Evolutionary conservation across 2,888 invertebrate genomes (phyloP).

Genomic region (Metallyticus violacea): DNA sequence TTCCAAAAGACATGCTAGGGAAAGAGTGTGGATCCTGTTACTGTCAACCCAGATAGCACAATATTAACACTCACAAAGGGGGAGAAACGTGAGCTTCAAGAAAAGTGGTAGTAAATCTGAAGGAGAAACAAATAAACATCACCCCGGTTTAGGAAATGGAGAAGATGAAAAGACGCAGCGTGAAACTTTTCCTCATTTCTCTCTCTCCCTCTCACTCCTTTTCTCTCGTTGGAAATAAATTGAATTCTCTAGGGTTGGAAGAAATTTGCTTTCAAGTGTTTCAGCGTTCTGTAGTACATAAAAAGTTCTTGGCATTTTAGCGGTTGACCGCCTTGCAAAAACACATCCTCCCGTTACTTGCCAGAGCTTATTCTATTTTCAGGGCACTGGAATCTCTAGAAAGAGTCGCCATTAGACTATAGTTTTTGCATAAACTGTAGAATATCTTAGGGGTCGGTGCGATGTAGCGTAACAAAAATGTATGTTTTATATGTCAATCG

Average conservation of each 20-base stretch:
- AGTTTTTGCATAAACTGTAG: too few relatives aligned
- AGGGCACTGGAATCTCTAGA: not conserved
- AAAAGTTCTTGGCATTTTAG: not conserved
- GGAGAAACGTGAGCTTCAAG: not conserved
- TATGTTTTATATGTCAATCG: too few relatives aligned
- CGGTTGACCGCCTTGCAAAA: not conserved
- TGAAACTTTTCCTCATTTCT: not conserved
- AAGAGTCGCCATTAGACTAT: not conserved
- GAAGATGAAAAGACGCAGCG: not conserved
- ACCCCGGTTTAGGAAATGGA: not conserved
- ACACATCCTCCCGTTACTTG: not conserved
- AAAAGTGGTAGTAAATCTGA: not conserved
- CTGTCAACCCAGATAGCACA: not conserved
- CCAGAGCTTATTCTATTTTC: not conserved
- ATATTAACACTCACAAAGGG: not conserved
- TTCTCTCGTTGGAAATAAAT: not conserved
- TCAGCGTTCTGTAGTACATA: not conserved
- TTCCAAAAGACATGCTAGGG: too few relatives aligned
- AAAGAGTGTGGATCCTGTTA: not conserved
- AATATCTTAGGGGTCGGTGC: too few relatives aligned
- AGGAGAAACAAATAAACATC: not conserved
- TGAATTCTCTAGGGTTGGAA: not conserved
- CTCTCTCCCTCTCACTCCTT: not conserved
- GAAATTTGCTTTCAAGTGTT: not conserved
- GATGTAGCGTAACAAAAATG: too few relatives aligned